Base-by-base conservation (phyloP, 2,797 vertebrate species). In the Megalops cyprinoides region DNA sequence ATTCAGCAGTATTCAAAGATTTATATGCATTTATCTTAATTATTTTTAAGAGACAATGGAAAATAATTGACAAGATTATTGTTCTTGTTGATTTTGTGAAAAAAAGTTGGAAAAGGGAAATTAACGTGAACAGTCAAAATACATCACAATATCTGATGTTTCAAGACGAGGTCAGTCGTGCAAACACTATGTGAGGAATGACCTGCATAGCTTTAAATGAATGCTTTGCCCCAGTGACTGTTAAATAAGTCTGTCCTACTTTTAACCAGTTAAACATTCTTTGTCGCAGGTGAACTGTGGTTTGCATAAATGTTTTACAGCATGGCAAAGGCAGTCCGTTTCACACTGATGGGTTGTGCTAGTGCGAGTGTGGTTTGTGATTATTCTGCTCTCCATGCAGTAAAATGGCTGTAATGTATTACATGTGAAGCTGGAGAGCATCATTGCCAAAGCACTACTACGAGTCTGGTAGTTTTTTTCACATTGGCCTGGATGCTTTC, bases 391-490 rank as follows among this genome's bases (percentile, higher is more conserved):
- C 67, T 69, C 39, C 39, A 67, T 25, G 67, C 23, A 42, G 67
- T 71, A n/a, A 42, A 37, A 71, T 71, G 8, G 1, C 5, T 44
- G 37, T 44, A 42, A 71, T 71, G 71, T 71, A 71, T 44, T 44
- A 44, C 67, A 44, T n/a, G 71, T 42, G 67, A 71, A 71, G 67
- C 67, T 9, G 67, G 31, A 25, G 48, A 28, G 10, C 31, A 37
- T 79, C 65, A 79, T 37, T 79, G 28, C 62, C 62, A 58, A 77
- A 77, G 53, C 34, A 5, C 23, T 58, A 37, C 55, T 60, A 58
- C 58, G 2, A 58, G 23, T 23, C n/a, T 60, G n/a, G 79, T 79
- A 60, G 46, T 49, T 67, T 67, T n/a, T 69, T 39, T 79, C 49
- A 69, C 51, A 48, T 39, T 79, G 62, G 48, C 44, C 10, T 37